phyloP scores from a whole-genome alignment of 2,113 vertebrate genomes.

The Pygoscelis adeliae region DNA sequence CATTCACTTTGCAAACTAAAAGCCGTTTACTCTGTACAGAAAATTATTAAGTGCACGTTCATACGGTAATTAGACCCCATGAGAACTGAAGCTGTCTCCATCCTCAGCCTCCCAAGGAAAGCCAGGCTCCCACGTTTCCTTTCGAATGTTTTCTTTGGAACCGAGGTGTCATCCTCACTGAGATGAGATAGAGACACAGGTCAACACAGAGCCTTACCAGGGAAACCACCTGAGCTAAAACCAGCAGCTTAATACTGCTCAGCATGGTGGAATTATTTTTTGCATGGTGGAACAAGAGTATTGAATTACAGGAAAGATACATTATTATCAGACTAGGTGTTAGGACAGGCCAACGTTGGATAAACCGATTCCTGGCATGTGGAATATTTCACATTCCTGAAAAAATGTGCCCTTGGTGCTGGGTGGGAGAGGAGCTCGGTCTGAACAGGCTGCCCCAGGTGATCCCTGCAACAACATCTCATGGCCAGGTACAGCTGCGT shows the following conservation, averaged over 20 bases:
- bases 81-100: not conserved
- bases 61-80: not conserved
- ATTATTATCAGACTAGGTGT: not conserved
- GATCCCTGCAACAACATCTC: not conserved
- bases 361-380: not conserved
- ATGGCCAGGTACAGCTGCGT: rapidly evolving
- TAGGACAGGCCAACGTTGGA: not conserved
- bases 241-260: not conserved
- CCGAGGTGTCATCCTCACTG: not conserved
- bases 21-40: not conserved
- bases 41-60: not conserved
- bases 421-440: not conserved
- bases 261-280: not conserved
- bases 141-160: not conserved
- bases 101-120: not conserved
- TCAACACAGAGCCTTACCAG: not conserved
- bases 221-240: not conserved
- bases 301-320: not conserved
- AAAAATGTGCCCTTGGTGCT: not conserved
- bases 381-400: not conserved
- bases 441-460: not conserved
- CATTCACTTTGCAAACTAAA: rapidly evolving
- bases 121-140: not conserved
- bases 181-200: not conserved
- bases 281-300: not conserved